Evolutionary conservation across 2,888 invertebrate genomes (phyloP), one percentile per base, ranked within the genome.

Genomic region (Resseliella maxima): DNA sequence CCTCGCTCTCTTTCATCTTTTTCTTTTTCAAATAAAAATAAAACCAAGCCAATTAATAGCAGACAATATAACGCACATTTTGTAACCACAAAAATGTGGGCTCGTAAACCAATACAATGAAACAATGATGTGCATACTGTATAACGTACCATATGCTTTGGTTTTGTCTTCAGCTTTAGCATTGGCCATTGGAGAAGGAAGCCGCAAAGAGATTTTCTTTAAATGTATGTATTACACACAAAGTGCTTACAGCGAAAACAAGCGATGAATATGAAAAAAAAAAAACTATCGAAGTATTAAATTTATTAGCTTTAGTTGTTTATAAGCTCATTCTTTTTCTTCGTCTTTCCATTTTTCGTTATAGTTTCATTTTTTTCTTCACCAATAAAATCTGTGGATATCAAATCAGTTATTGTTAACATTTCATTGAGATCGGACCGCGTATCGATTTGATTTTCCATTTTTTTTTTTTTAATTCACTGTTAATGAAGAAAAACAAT

Each of bases 201-300:
- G 59, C 59, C 3, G 5, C 59, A 24, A 59, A 59, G 59, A 59
- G 72, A 72, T 31, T 72, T 72, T 31, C 72, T 72, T 72, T 72
- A 72, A 72, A 72, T 72, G 72, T 72, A n/a, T n/a, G 18, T 72
- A 72, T 72, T 35, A 72, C 31, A 72, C n/a, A 24, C 59, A 41
- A 15, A 50, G 50, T 50, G 41, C 12, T 41, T 59, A 59, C 24
- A 31, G 72, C 72, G 46, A n/a, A n/a, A n/a, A n/a, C n/a, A n/a
- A n/a, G n/a, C n/a, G n/a, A n/a, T n/a, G n/a, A n/a, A n/a, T n/a
- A n/a, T n/a, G n/a, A n/a, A n/a, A n/a, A n/a, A n/a, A n/a, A n/a
- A n/a, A 59, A 72, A 72, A 72, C 72, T 72, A 72, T 72, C 72
- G 72, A 72, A 72, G 72, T 72, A 72, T 72, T 31, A 72, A 72